A percentile compares a stretch with the other conserved stretches of the same genome.
Evolutionary conservation across 2,888 invertebrate genomes (phyloP).

Genomic region (Autographa pulchrina): DNA sequence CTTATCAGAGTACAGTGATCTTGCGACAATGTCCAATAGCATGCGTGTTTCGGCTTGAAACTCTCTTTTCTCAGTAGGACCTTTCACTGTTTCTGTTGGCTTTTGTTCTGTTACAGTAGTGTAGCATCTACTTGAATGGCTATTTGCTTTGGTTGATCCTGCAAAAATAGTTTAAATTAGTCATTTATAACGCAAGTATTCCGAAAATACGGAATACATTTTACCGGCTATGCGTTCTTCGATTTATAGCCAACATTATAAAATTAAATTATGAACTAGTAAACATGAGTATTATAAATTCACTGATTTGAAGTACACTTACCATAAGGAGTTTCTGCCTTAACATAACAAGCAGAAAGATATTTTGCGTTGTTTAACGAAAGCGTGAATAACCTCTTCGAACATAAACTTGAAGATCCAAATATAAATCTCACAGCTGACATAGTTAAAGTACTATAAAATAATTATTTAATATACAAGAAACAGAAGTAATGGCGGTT

Average conservation of each 20-base stretch:
- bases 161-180: neutral
- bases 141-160: constrained; percentile 42
- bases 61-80: constrained; percentile 93
- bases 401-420: constrained; percentile 64
- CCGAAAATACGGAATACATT: neutral
- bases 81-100: constrained; percentile 83
- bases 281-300: neutral
- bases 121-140: constrained; percentile 58
- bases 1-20: constrained; percentile 98
- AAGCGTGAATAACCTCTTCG: constrained; percentile 74
- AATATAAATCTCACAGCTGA: constrained; percentile 76
- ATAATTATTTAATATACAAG: neutral
- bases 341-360: constrained; percentile 56
- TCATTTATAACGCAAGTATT: neutral
- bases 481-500: neutral
- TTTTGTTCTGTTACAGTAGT: constrained; percentile 63
- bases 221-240: too few species aligned
- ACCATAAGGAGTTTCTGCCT: constrained; percentile 57
- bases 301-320: constrained; percentile 17
- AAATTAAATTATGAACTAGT: neutral
- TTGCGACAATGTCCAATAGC: constrained; percentile 98
- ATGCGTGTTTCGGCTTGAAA: constrained; percentile 99
- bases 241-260: neutral
- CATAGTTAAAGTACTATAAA: constrained; percentile 63
- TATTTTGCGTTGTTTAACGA: constrained; percentile 67